Evolutionary conservation across 2,888 invertebrate species (phyloP), one percentile per base, ranked within the genome.

Genomic region (Stegana nigrithorax): DNA sequence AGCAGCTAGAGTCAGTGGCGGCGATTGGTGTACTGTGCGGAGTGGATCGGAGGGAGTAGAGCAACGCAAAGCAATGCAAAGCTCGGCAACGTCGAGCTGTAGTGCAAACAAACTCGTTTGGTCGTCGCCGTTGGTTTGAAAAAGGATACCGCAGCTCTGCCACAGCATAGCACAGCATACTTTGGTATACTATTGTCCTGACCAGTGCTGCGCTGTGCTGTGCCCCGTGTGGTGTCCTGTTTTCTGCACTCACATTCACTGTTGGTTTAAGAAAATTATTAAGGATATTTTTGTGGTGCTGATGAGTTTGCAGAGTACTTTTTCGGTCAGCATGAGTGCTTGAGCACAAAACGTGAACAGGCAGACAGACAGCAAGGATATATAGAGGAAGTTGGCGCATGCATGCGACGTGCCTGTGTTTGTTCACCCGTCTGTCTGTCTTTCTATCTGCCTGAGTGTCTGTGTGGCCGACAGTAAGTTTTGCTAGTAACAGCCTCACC

Each of bases 181-280:
- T n/a, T n/a, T 17, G 14, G 39, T 17, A 39, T 17, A 14, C 39
- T 10, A 36, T 8, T 12, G 56, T 12, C 7, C 12, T 50, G 12
- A 2, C 26, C 25, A 1, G 25, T 23, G 10, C 21, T 47, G 23
- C 25, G 25, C 25, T 32, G 32, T 32, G 12, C 32, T 32, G 2
- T 32, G 10, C 10, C 36, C 39, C 36, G 17, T 47, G n/a, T 58
- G 45, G 27, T 45, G 45, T 58, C 45, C 45, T 59, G 25, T 47
- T 45, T 29, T 27, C 44, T 19, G 44, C 26, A 25, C 14, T 23
- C 21, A 10, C 47, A 47, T 19, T 32, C 21, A 32, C 10, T 77
- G 78, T 81, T 82, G 73, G 73, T 80, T 81, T 81, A 80, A 75
- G 78, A 76, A 82, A 77, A 78, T 78, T 81, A 82, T 81, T 80